Evolutionary conservation across 2,888 invertebrate species (phyloP), one percentile per base, ranked within the genome.

Genomic region (Chymomyza caudatula): DNA sequence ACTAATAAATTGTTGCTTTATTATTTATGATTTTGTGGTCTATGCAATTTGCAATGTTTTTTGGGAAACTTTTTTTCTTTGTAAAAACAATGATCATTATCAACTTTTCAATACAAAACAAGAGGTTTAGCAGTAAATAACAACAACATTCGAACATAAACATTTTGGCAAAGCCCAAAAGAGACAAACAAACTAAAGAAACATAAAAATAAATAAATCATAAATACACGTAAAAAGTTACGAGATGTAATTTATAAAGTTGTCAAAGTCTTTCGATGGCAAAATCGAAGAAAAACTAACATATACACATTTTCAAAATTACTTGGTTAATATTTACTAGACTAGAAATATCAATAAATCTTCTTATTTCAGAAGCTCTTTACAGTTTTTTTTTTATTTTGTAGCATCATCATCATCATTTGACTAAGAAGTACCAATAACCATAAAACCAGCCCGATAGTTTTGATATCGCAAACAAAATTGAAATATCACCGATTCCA

Each of bases 101-200:
- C 11, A 37, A 37, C n/a, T 37, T 37, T 37, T 37, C 29, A 11
- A 37, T n/a, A n/a, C n/a, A 29, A 54, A 52, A 42, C 59, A 37
- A 37, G 29, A 37, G 11, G 29, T 37, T 11, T 2, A 11, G 4
- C 3, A 37, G 3, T 2, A 11, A 37, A 11, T 11, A 37, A 37
- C 29, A 37, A 37, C 8, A 37, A 37, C 11, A 1, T 11, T 4
- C 11, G 2, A 37, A 29, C 29, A 29, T 8, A 53, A 53, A 42
- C 52, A 25, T 19, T 69, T 69, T 69, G 44, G 70, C 69, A 63
- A 69, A 69, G 57, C 23, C 57, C 49, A 60, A 67, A 25, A 67
- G 17, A 67, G 19, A 19, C 4, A 29, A 15, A 55, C 11, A 64
- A 22, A 37, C 2, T 51, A 52, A 42, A 59, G 29, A 19, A 11